phyloP scores from a whole-genome alignment of 2,113 vertebrate genomes.

The Petaurus breviceps region DNA sequence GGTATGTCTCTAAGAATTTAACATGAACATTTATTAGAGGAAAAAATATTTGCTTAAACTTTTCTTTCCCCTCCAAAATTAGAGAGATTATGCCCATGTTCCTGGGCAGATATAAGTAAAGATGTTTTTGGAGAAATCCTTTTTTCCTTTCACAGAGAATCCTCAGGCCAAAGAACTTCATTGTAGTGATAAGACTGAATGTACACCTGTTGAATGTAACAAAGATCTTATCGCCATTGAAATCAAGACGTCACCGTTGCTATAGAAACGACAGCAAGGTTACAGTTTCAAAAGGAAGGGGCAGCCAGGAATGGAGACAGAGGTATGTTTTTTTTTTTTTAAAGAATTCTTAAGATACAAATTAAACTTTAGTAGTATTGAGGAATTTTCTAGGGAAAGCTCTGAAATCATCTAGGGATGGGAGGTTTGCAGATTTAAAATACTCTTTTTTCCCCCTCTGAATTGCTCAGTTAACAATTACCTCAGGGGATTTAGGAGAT shows the following conservation, averaged over 20 bases:
- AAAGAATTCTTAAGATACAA: slow-evolving; percentile 52
- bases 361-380: slow-evolving; percentile 51
- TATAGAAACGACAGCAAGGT: slow-evolving; percentile 81
- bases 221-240: slow-evolving; percentile 24
- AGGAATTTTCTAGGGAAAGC: slow-evolving; percentile 53
- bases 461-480: slow-evolving; percentile 35
- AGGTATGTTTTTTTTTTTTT: slow-evolving; percentile 67
- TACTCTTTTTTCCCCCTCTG: slow-evolving; percentile 12
- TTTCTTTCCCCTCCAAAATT: not conserved
- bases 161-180: slow-evolving; percentile 42
- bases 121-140: not conserved
- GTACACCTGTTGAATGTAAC: not conserved
- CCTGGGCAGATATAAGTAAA: not conserved
- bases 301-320: slow-evolving; percentile 70
- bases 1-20: not conserved
- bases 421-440: slow-evolving; percentile 53
- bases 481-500: slow-evolving; percentile 50
- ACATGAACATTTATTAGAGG: not conserved
- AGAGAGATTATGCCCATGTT: not conserved
- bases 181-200: not conserved
- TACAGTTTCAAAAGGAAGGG: slow-evolving; percentile 81
- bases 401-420: slow-evolving; percentile 28
- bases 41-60: not conserved
- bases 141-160: slow-evolving; percentile 31
- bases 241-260: slow-evolving; percentile 75